These are phyloP conservation scores for Trematomus bernacchii DNA, from an alignment of 2,797 vertebrate species.

Conservation along the genomic window DNA sequence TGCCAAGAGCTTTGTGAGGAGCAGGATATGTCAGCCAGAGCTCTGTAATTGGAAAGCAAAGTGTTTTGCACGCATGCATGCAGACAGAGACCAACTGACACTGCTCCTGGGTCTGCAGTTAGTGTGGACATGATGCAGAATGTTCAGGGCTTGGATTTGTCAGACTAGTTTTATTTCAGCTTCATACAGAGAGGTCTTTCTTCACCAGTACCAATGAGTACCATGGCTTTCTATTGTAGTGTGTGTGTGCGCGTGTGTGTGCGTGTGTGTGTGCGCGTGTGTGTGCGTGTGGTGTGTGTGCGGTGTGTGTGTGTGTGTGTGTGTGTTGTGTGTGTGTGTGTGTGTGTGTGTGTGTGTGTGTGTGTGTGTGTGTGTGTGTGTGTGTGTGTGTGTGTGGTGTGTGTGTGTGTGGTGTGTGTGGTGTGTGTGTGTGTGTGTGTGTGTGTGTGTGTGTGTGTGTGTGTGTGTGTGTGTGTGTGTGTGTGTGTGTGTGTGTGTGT, in stretches of 20 bases:
- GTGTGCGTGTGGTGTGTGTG: slow-evolving; percentile 11
- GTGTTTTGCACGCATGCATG: slow-evolving; percentile 49
- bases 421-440: not conserved
- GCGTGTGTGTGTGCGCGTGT: not conserved
- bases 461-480: slow-evolving; percentile 21
- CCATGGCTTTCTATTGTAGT: slow-evolving; percentile 54
- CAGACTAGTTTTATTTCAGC: slow-evolving; percentile 46
- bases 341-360: too few relatives aligned
- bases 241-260: not conserved
- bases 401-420: too few relatives aligned
- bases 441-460: not conserved
- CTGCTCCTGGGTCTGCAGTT: slow-evolving; percentile 36
- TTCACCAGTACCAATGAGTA: slow-evolving; percentile 57
- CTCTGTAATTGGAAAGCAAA: slow-evolving; percentile 54
- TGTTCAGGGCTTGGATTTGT: slow-evolving; percentile 41
- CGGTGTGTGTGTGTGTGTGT: too few relatives aligned
- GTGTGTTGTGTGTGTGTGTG: too few relatives aligned
- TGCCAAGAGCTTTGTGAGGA: slow-evolving; percentile 45
- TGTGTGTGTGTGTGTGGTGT: slow-evolving; percentile 8
- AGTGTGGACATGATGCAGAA: slow-evolving; percentile 22
- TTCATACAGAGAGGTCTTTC: slow-evolving; percentile 41
- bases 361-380: slow-evolving; percentile 6
- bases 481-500: slow-evolving; percentile 17
- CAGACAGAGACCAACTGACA: slow-evolving; percentile 33
- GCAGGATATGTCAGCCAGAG: slow-evolving; percentile 37